Evolutionary conservation across 2,888 invertebrate genomes (phyloP).

Genomic region (Campoplex capitator): DNA sequence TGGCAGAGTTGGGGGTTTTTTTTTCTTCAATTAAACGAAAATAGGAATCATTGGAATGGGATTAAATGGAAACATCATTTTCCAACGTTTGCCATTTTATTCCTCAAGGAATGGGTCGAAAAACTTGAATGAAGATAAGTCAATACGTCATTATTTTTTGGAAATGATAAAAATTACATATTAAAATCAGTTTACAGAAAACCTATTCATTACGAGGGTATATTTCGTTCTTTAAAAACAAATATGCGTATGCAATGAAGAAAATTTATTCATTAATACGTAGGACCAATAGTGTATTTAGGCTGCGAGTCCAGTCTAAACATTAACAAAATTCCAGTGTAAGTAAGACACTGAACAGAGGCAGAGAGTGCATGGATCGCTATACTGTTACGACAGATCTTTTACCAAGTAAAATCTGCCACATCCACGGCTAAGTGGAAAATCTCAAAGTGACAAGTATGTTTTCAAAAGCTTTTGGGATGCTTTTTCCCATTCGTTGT

Average conservation of each 20-base stretch:
- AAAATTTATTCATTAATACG: conserved; percentile 7
- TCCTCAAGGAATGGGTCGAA: neutral
- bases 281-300: conserved; percentile 40
- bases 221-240: neutral
- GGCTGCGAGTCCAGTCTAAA: conserved; percentile 61
- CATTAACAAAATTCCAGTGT: conserved; percentile 61
- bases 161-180: neutral
- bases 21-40: neutral
- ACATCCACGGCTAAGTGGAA: conserved; percentile 11
- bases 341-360: conserved; percentile 44
- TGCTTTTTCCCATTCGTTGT: conserved; percentile 17
- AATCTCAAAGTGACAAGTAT: conserved; percentile 51
- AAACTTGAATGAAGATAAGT: neutral
- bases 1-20: neutral
- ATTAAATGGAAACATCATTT: neutral
- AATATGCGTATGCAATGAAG: conserved; percentile 17
- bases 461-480: conserved; percentile 31
- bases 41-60: neutral
- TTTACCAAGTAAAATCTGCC: conserved; percentile 32
- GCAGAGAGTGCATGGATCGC: conserved; percentile 2
- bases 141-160: neutral
- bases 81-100: neutral
- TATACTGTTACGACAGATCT: neutral
- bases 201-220: neutral
- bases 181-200: neutral